phyloP scores from a whole-genome alignment of 2,888 invertebrate species.

The Aricia artaxerxes region DNA sequence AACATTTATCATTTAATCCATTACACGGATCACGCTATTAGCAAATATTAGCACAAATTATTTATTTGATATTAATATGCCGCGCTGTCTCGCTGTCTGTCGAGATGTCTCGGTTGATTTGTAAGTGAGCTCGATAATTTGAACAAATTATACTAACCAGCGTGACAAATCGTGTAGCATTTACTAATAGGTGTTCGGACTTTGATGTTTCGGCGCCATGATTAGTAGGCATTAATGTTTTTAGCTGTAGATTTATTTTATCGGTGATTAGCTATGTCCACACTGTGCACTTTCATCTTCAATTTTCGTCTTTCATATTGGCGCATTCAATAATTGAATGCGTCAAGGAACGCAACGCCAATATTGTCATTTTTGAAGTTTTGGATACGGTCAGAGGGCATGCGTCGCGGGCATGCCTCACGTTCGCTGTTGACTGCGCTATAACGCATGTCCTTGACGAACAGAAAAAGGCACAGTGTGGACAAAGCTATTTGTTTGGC shows the following conservation, averaged over 20 bases:
- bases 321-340: no score
- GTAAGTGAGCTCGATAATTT: background rate
- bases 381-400: no score
- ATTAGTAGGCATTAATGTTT: background rate
- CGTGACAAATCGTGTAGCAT: background rate
- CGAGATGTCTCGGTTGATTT: background rate
- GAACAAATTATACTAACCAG: background rate
- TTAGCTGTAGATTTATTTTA: background rate
- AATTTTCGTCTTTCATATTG: no score
- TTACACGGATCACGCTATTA: conserved; percentile 24
- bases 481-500: no score
- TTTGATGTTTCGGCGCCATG: background rate
- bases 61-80: conserved; percentile 10
- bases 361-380: no score
- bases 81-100: background rate
- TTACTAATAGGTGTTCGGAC: background rate
- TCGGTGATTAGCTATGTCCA: no score
- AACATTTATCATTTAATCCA: conserved; percentile 10
- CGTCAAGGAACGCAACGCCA: no score
- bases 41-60: conserved; percentile 10
- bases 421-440: no score
- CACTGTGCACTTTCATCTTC: no score
- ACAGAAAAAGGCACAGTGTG: no score
- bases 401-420: no score
- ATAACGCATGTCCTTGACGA: no score